Evolutionary conservation across 2,888 invertebrate species (phyloP).

Genomic region (Acleris laterana): DNA sequence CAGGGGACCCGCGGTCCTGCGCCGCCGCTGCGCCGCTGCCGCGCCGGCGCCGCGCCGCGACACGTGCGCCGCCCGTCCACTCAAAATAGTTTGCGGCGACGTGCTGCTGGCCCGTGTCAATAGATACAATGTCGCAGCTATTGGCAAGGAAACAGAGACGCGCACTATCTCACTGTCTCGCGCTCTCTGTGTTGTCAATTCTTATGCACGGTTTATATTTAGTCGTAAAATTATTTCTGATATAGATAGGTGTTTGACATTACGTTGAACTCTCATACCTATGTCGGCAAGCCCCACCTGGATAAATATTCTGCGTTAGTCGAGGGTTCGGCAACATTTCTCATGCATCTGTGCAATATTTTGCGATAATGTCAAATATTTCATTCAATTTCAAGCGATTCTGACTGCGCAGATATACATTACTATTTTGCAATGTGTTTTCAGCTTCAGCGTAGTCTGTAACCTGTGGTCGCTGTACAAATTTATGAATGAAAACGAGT

Average conservation of each 20-base stretch:
- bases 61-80: slow-evolving; percentile 64
- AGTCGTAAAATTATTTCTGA: slow-evolving; percentile 82
- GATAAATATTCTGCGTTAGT: slow-evolving; percentile 67
- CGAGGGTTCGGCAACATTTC: slow-evolving; percentile 12
- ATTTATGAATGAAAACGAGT: slow-evolving; percentile 4
- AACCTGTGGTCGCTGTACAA: no score
- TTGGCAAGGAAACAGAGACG: slow-evolving; percentile 82
- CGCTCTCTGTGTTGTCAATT: slow-evolving; percentile 83
- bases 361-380: background rate
- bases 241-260: slow-evolving; percentile 85
- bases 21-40: slow-evolving; percentile 40
- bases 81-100: slow-evolving; percentile 71
- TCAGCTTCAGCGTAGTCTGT: no score
- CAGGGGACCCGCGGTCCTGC: slow-evolving; percentile 34
- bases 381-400: background rate
- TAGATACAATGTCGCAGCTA: slow-evolving; percentile 82
- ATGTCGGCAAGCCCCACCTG: slow-evolving; percentile 81
- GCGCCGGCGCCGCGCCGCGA: slow-evolving; percentile 35
- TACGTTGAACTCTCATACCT: slow-evolving; percentile 82
- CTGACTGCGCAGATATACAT: background rate
- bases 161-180: slow-evolving; percentile 84
- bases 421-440: no score
- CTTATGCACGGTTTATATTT: slow-evolving; percentile 83
- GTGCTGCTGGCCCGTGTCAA: slow-evolving; percentile 75
- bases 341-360: slow-evolving; percentile 3